A percentile compares a stretch with the other conserved stretches of the same genome.
These are phyloP conservation scores for Teleogryllus occipitalis DNA, from an alignment of 1,140 invertebrate species.

Conservation along the genomic window DNA sequence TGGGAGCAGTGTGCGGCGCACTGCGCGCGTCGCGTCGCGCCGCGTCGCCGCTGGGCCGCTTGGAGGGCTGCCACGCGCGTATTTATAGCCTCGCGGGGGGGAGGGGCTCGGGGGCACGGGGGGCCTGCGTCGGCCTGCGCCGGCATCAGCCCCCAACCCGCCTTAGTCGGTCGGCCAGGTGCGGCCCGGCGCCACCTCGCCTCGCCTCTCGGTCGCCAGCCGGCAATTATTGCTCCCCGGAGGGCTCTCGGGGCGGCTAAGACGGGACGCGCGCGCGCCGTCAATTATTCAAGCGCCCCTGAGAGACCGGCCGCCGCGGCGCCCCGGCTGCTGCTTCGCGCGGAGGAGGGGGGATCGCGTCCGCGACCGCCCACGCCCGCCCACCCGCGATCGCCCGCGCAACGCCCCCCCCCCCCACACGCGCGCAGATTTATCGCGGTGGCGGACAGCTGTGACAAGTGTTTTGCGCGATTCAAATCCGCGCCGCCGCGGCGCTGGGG, in stretches of 20 bases:
- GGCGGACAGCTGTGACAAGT: not conserved
- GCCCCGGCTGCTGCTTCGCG: not conserved
- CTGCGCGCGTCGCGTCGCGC: too few species aligned
- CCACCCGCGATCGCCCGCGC: not conserved
- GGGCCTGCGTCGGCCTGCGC: not conserved
- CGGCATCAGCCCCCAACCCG: not conserved
- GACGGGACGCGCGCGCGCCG: not conserved
- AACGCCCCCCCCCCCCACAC: too few species aligned
- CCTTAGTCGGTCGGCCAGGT: not conserved
- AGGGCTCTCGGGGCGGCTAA: not conserved
- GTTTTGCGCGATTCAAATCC: not conserved
- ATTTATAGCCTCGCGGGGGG: not conserved
- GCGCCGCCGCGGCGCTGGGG: too few species aligned
- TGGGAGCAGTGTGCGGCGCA: too few species aligned
- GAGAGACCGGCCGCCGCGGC: not conserved
- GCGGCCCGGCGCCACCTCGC: not conserved
- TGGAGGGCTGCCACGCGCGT: not conserved
- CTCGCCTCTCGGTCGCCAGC: not conserved
- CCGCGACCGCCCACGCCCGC: not conserved
- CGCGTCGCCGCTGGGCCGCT: not conserved
- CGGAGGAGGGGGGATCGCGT: too few species aligned
- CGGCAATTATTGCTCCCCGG: not conserved
- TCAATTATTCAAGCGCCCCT: not conserved
- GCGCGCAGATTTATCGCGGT: not conserved
- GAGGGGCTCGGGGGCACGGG: too few species aligned